Evolutionary conservation across 2,888 invertebrate species (phyloP).

Genomic region (Silvanus unidentatus): DNA sequence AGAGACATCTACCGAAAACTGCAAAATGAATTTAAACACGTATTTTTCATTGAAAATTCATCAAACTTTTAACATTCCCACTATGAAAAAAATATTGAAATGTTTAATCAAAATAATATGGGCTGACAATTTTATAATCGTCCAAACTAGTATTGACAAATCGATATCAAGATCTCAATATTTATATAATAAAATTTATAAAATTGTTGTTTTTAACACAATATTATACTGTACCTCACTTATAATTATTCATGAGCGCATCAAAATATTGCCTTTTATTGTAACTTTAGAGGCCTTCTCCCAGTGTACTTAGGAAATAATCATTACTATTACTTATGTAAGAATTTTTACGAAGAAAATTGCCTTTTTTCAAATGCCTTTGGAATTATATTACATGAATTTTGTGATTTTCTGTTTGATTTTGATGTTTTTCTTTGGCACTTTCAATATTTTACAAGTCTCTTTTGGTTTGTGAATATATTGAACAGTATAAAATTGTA

Average conservation of each 20-base stretch:
- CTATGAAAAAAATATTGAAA: slow-evolving; percentile 1
- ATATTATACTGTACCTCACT: neutral
- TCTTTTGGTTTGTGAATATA: slow-evolving; percentile 9
- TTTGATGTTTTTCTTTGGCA: slow-evolving; percentile 10
- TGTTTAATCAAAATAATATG: neutral
- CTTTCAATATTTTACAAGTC: neutral
- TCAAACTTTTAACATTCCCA: slow-evolving; percentile 12
- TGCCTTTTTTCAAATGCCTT: neutral
- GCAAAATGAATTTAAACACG: slow-evolving; percentile 58
- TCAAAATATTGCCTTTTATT: slow-evolving; percentile 20
- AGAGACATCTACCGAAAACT: slow-evolving; percentile 88
- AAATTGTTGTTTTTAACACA: too few species aligned
- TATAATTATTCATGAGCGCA: neutral
- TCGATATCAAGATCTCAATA: slow-evolving; percentile 1
- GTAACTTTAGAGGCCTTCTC: slow-evolving; percentile 28
- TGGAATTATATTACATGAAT: neutral
- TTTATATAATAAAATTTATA: slow-evolving; percentile 5
- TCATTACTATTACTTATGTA: slow-evolving; percentile 14
- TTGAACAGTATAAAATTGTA: slow-evolving; percentile 3
- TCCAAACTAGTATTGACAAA: neutral
- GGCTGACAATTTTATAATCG: neutral
- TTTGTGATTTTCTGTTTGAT: slow-evolving; percentile 24
- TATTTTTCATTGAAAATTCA: neutral
- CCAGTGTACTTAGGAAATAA: slow-evolving; percentile 30
- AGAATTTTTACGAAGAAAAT: slow-evolving; percentile 7